Conservation (phyloP, 2,888 invertebrate species). For the Cecidostiba fungosa region DNA sequence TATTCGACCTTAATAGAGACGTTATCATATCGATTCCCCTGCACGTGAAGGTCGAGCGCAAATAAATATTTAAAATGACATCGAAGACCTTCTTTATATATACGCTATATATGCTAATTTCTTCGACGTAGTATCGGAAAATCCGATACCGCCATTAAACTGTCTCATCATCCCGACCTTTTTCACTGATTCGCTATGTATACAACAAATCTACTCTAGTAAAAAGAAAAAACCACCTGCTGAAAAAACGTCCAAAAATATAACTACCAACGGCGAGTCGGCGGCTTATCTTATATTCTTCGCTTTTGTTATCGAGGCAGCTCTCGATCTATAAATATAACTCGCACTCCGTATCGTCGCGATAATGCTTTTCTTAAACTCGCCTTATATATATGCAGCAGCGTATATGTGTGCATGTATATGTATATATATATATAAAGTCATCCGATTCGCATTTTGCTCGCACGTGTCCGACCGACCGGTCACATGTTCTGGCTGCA, state of each 20-base stretch:
- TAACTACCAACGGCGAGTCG: neutral
- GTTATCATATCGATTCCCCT: neutral
- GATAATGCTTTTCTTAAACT: neutral
- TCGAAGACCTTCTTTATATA: neutral
- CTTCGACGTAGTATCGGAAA: too few species aligned
- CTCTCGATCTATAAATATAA: neutral
- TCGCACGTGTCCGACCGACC: conserved; percentile 5
- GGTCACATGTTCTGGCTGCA: conserved; percentile 1
- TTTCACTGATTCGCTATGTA: too few species aligned
- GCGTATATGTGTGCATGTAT: neutral
- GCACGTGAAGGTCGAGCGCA: neutral
- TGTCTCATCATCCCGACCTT: too few species aligned
- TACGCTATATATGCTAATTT: neutral
- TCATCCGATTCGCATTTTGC: neutral
- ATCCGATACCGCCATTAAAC: too few species aligned
- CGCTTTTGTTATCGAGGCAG: neutral
- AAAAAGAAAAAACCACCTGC: neutral
- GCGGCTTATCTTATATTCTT: neutral
- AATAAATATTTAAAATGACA: neutral
- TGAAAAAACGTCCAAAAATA: neutral
- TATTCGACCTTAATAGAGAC: neutral
- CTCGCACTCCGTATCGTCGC: neutral
- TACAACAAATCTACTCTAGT: too few species aligned
- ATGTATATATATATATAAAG: too few species aligned
- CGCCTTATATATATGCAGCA: neutral